Evolutionary conservation across 1,140 invertebrate species (phyloP), one percentile per base, ranked within the genome.

Genomic region (Bombus ignitus): DNA sequence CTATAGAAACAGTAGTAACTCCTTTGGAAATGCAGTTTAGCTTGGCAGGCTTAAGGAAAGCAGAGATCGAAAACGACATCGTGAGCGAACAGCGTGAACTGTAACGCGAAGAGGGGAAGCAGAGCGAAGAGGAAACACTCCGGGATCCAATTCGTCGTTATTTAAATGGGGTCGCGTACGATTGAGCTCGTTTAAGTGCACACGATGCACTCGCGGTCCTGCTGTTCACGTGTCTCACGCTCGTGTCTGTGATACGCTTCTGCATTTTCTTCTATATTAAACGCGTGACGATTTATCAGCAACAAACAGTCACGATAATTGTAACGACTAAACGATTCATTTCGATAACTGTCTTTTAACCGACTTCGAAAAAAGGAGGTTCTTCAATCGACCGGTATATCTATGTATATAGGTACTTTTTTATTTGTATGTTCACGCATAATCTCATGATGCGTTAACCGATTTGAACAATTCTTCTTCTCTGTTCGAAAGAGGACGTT

Each of bases 141-240:
- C 71, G 59, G 71, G 71, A 81, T 81, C 66, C 84, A 85, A 85
- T 81, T 81, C 84, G 78, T 85, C 44, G 84, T 85, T 85, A 81
- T 74, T 81, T 75, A 81, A 85, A 85, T 75, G 84, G 84, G 79
- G 79, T 75, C 84, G 83, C 83, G 83, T 85, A 81, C 78, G 75
- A 87, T 87, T 85, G 84, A 85, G 84, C 84, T 81, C 84, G 84
- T 81, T 85, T 85, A 85, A 81, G 44, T 75, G 59, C 71, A 44
- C 79, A 81, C 84, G 78, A 81, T 74, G 47, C 42, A 75, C 79
- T 81, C 84, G 71, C 78, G 57, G 44, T 22, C 39, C 75, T 77
- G 22, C 74, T 32, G 37, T 78, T 78, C 82, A 57, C 82, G 65
- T 71, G 66, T 84, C 47, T 59, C 82, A 82, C 81, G 71, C 81